phyloP scores from a whole-genome alignment of 2,888 invertebrate genomes.

The Rhagophthalmus giganteus region DNA sequence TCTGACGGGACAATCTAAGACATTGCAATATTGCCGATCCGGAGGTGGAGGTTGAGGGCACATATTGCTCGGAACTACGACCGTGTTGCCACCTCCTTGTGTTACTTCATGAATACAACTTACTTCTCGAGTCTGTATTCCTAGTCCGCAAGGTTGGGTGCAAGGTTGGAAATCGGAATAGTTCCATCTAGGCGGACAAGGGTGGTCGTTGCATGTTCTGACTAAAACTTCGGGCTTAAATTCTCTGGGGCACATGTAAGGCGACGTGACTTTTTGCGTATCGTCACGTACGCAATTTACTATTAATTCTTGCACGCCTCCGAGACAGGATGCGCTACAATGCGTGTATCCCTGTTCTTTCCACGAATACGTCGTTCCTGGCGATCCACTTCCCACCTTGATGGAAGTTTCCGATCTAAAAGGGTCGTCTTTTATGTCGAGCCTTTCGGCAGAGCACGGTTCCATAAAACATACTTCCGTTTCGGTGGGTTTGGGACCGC shows the following conservation, averaged over 20 bases:
- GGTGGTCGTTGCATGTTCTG: conserved; percentile 90
- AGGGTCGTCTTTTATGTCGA: conserved; percentile 60
- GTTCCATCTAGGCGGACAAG: conserved; percentile 95
- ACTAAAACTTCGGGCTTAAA: conserved; percentile 88
- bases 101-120: conserved; percentile 86
- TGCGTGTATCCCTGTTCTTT: conserved; percentile 87
- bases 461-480: conserved; percentile 80
- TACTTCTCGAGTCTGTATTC: conserved; percentile 88
- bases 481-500: conserved; percentile 80
- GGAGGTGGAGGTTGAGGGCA: conserved; percentile 90
- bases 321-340: conserved; percentile 93
- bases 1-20: conserved; percentile 86
- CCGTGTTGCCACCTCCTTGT: conserved; percentile 83
- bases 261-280: conserved; percentile 83
- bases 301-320: conserved; percentile 84
- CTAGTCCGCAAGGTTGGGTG: conserved; percentile 92
- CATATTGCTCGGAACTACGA: conserved; percentile 91
- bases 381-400: conserved; percentile 60
- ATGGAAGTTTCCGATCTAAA: conserved; percentile 23
- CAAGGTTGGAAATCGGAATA: conserved; percentile 88
- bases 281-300: conserved; percentile 87
- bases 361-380: conserved; percentile 86
- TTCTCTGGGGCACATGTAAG: conserved; percentile 83
- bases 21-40: conserved; percentile 89
- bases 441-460: conserved; percentile 65